Evolutionary conservation across 2,797 vertebrate species (phyloP).

Genomic region (Hirundo rustica): DNA sequence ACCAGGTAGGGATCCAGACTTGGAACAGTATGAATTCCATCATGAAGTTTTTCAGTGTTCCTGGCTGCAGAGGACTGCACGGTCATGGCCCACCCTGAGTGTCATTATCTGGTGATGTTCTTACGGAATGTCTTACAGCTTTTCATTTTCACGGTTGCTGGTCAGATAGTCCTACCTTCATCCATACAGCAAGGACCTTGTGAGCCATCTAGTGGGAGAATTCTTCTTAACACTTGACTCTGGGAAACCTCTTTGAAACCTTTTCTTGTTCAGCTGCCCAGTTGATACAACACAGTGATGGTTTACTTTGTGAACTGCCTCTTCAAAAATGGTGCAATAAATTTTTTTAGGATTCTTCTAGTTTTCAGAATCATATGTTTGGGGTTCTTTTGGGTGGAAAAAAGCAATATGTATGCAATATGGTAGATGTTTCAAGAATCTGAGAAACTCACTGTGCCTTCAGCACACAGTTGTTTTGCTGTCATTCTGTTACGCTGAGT

Average conservation of each 20-base stretch:
- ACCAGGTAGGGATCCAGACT: background rate
- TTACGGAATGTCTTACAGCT: background rate
- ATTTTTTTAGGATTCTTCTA: background rate
- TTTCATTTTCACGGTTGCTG: background rate
- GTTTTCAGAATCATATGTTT: background rate
- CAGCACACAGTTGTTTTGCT: background rate
- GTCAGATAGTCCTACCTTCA: background rate
- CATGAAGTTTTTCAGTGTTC: background rate
- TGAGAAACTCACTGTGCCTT: background rate
- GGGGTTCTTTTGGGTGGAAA: background rate
- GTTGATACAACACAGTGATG: background rate
- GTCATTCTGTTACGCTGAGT: background rate
- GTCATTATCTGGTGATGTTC: background rate
- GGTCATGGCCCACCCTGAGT: background rate
- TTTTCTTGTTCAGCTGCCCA: background rate
- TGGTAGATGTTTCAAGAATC: background rate
- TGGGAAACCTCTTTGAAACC: background rate
- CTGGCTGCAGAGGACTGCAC: background rate
- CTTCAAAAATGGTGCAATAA: background rate
- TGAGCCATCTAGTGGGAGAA: constrained; percentile 56
- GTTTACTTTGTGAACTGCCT: background rate
- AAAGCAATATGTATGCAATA: background rate
- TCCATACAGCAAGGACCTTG: background rate
- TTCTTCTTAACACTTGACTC: constrained; percentile 11
- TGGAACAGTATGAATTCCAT: background rate